Evolutionary conservation across 2,888 invertebrate genomes (phyloP).

Genomic region (Ormyrus nitidulus): DNA sequence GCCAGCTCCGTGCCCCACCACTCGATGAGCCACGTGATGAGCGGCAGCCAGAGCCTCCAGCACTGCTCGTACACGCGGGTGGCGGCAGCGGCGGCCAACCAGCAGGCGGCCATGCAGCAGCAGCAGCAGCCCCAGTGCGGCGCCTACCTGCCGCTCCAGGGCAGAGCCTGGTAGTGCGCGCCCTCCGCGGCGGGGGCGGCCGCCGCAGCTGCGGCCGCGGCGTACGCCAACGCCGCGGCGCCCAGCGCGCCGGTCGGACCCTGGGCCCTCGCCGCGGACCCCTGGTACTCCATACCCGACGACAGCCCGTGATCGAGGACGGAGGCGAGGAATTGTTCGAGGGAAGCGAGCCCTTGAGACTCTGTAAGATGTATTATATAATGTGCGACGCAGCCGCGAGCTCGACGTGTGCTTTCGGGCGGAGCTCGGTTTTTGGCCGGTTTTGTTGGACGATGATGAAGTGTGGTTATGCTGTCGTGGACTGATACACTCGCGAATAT

Average conservation of each 20-base stretch:
- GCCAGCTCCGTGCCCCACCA: constrained; percentile 76
- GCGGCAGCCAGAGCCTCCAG: constrained; percentile 79
- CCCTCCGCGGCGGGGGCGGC: constrained; percentile 74
- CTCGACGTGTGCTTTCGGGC: neutral
- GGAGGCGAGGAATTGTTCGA: neutral
- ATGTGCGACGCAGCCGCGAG: neutral
- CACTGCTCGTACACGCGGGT: constrained; percentile 74
- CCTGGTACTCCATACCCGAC: constrained; percentile 81
- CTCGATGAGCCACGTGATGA: constrained; percentile 77
- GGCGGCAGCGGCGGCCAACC: constrained; percentile 79
- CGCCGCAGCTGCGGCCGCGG: constrained; percentile 70
- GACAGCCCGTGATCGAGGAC: constrained; percentile 79
- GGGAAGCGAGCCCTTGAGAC: too few relatives aligned
- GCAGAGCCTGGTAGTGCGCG: constrained; percentile 90
- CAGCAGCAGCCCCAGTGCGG: constrained; percentile 81
- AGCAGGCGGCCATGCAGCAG: constrained; percentile 80
- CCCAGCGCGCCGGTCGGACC: constrained; percentile 70
- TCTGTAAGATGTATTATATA: too few relatives aligned
- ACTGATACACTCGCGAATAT: too few relatives aligned
- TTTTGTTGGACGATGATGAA: neutral
- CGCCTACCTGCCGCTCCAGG: constrained; percentile 89
- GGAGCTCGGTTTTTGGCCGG: neutral
- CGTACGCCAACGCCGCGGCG: constrained; percentile 65
- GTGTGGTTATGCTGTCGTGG: neutral
- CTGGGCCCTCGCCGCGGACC: constrained; percentile 73